Conservation (phyloP, 2,797 vertebrate genomes). For the Trematomus bernacchii region DNA sequence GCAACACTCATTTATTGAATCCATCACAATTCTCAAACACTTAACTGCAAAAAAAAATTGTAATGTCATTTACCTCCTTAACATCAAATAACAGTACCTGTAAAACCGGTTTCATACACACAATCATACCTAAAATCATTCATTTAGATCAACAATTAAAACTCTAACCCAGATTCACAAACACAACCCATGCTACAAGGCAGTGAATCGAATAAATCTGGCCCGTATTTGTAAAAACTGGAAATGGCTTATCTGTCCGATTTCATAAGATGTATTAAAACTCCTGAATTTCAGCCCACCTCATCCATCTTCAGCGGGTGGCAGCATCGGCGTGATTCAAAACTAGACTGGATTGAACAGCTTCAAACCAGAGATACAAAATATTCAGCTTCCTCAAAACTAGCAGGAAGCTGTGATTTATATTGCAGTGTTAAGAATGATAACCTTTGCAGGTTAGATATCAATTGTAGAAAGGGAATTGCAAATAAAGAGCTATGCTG, state of each 20-base stretch:
- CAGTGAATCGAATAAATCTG: conserved; percentile 55
- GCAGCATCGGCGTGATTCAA: conserved; percentile 29
- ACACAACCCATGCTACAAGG: conserved; percentile 49
- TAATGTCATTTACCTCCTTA: conserved; percentile 12
- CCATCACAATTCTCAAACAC: conserved; percentile 32
- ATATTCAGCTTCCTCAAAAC: conserved; percentile 35
- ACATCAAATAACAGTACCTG: conserved; percentile 48
- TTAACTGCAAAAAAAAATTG: conserved; percentile 32
- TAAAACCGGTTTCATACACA: conserved; percentile 67
- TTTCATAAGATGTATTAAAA: conserved; percentile 27
- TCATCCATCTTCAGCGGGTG: conserved; percentile 34
- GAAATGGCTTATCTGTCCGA: conserved; percentile 19
- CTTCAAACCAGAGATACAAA: conserved; percentile 34
- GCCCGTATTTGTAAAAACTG: conserved; percentile 31
- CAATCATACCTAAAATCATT: conserved; percentile 68
- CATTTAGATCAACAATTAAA: conserved; percentile 45
- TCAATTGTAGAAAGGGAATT: conserved; percentile 16
- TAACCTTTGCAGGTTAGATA: conserved; percentile 4
- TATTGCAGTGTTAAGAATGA: conserved; percentile 17
- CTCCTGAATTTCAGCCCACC: conserved; percentile 21
- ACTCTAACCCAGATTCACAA: conserved; percentile 37
- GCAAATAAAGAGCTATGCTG: conserved; percentile 3
- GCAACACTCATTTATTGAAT: conserved; percentile 40
- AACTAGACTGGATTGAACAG: conserved; percentile 34
- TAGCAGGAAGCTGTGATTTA: conserved; percentile 41